A percentile compares a stretch with the other conserved stretches of the same genome.
phyloP scores from a whole-genome alignment of 2,113 vertebrate species.

The Nyctereutes procyonoides region DNA sequence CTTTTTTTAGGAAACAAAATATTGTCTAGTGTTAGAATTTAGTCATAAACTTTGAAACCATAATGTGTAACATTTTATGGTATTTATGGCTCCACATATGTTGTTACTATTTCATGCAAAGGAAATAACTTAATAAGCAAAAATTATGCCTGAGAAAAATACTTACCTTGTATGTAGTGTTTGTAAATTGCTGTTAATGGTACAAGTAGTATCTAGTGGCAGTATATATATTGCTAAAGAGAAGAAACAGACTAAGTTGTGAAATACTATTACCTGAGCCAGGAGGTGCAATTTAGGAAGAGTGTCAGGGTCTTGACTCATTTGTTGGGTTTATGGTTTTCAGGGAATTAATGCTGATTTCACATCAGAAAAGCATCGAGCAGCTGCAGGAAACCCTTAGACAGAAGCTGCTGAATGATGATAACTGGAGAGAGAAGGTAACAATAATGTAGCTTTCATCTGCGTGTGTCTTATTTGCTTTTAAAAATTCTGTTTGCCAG shows the following conservation, averaged over 20 bases:
- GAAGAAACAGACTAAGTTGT: not conserved
- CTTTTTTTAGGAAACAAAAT: conserved; percentile 28
- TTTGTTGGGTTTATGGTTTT: conserved; percentile 78
- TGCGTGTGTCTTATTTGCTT: not conserved
- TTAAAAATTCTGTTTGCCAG: conserved; percentile 22
- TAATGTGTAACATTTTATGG: not conserved
- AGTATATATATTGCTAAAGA: not conserved
- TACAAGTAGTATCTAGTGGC: not conserved
- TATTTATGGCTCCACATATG: conserved; percentile 27
- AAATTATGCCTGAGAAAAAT: not conserved
- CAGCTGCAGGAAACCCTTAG: conserved; percentile 89
- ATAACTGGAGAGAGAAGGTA: conserved; percentile 91
- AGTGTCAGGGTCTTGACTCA: not conserved
- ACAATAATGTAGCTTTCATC: not conserved
- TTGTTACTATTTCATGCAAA: conserved; percentile 50
- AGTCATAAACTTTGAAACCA: conserved; percentile 40
- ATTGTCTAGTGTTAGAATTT: conserved; percentile 48
- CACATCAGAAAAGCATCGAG: conserved; percentile 87
- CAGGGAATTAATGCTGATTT: conserved; percentile 88
- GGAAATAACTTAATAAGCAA: conserved; percentile 29
- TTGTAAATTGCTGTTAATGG: not conserved
- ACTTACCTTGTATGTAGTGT: not conserved
- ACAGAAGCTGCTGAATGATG: conserved; percentile 85
- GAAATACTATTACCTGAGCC: not conserved
- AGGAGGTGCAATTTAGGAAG: not conserved